A percentile compares a stretch with the other conserved stretches of the same genome.
Evolutionary conservation across 2,113 vertebrate species (phyloP).

Genomic region (Bufo gargarizans): DNA sequence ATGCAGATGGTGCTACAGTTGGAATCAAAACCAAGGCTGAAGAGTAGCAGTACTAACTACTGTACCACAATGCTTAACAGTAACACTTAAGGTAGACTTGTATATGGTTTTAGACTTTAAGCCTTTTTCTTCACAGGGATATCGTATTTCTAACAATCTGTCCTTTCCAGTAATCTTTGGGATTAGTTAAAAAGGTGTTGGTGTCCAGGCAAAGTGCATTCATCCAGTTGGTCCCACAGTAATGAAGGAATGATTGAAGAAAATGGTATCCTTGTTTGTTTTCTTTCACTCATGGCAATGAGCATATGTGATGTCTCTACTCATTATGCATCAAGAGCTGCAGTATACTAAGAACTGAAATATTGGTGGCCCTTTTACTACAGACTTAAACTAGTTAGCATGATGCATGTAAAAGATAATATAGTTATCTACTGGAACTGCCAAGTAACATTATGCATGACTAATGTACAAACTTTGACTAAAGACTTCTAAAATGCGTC

Average conservation of each 20-base stretch:
- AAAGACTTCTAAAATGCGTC: too few relatives aligned
- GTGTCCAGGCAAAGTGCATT: neutral
- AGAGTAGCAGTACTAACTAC: neutral
- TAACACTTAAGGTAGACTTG: neutral
- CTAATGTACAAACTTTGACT: too few relatives aligned
- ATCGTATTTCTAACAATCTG: constrained; percentile 25
- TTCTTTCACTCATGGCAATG: neutral
- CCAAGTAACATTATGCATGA: too few relatives aligned
- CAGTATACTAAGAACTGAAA: neutral
- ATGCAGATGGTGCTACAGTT: neutral
- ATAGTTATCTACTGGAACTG: too few relatives aligned
- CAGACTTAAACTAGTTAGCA: neutral
- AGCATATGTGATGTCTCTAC: neutral
- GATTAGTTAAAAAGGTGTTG: constrained; percentile 11
- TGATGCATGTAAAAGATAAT: too few relatives aligned
- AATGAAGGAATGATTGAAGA: neutral
- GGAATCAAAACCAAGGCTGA: neutral
- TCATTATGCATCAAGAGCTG: neutral
- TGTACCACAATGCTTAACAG: neutral
- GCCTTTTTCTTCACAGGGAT: constrained; percentile 24
- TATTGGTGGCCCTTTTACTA: neutral
- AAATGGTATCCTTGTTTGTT: constrained; percentile 10
- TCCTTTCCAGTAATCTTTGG: neutral
- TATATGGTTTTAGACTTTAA: neutral
- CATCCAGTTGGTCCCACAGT: neutral